Base-by-base conservation (phyloP, 1,140 invertebrate genomes). In the Galendromus occidentalis region DNA sequence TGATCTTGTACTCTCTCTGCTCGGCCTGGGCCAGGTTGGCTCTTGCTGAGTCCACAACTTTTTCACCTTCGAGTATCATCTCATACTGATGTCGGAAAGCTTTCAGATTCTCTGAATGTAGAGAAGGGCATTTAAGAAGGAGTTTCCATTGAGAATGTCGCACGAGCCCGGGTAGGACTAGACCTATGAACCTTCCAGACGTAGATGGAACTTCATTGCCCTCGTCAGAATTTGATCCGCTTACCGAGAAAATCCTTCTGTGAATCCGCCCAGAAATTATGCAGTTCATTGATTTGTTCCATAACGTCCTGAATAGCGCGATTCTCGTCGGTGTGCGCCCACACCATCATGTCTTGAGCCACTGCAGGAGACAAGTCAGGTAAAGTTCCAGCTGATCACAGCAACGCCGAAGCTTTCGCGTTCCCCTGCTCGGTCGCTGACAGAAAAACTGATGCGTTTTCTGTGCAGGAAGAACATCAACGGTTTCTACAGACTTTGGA, bases 61-160 rank as follows among this genome's bases (percentile, higher is more conserved):
- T 77, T 72, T 81, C 79, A 51, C 77, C 78, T 72, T 80, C 79
- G 7, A 80, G 70, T 51, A 81, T 76, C 71, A 79, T 71, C 68
- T 80, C 78, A 72, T 78, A 79, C 71, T 79, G 75, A 65, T 76
- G 72, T 66, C 74, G 73, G 66, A 78, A 80, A 20, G 77, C 77
- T 69, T 79, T 79, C 33, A 80, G 66, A 30, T 75, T 72, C 42
- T 77, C 79, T 79, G 69, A 74, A 71, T 51, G 68, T 47, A 66
- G 66, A 65, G 65, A 44, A 67, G 67, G 68, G 51, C 4, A 47
- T 22, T 47, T 47, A 18, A 14, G 18, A n/a, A n/a, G n/a, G n/a
- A n/a, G n/a, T n/a, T n/a, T n/a, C n/a, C n/a, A n/a, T n/a, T n/a
- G n/a, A n/a, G n/a, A n/a, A n/a, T n/a, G n/a, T n/a, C n/a, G n/a